Evolutionary conservation across 23 tunicate genomes (phyloP).

Genomic region (Aplidium turbinatum): DNA sequence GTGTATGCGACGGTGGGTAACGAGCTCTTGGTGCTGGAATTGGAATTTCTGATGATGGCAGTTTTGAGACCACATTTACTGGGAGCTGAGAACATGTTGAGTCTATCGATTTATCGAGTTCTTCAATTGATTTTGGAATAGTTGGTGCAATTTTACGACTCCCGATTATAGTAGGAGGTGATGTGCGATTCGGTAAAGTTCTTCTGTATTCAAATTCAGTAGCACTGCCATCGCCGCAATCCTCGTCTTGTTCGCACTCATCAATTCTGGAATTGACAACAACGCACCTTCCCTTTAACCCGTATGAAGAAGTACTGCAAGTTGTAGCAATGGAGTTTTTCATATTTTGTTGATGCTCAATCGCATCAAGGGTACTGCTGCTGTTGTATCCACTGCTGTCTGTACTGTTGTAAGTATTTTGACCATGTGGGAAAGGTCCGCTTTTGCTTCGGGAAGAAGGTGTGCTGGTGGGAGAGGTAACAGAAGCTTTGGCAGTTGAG

Average conservation of each 20-base stretch:
- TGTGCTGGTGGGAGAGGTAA: conserved; percentile 57
- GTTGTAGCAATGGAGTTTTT: neutral
- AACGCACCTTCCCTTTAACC: neutral
- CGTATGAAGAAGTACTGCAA: too few species aligned
- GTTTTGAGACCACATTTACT: conserved; percentile 27
- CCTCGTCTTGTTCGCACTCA: conserved; percentile 1
- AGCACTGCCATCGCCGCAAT: conserved; percentile 16
- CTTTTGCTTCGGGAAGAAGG: conserved; percentile 37
- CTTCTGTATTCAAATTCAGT: conserved; percentile 16
- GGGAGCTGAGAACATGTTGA: too few species aligned
- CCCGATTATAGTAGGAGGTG: neutral
- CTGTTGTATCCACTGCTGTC: conserved; percentile 97
- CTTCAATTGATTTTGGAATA: too few species aligned
- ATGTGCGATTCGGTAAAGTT: neutral
- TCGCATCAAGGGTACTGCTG: conserved; percentile 78
- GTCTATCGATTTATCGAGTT: too few species aligned
- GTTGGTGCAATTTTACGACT: too few species aligned
- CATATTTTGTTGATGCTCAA: conserved; percentile 55
- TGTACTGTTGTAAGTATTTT: conserved; percentile 91
- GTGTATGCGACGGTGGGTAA: conserved; percentile 55
- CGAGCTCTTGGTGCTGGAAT: conserved; percentile 86
- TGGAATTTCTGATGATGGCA: conserved; percentile 33
- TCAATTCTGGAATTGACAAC: neutral
- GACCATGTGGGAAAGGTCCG: conserved; percentile 52
- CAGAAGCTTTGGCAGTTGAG: conserved; percentile 20